Evolutionary conservation across 92 coral and sea anemone species (phyloP).

Genomic region (Porites evermanni): DNA sequence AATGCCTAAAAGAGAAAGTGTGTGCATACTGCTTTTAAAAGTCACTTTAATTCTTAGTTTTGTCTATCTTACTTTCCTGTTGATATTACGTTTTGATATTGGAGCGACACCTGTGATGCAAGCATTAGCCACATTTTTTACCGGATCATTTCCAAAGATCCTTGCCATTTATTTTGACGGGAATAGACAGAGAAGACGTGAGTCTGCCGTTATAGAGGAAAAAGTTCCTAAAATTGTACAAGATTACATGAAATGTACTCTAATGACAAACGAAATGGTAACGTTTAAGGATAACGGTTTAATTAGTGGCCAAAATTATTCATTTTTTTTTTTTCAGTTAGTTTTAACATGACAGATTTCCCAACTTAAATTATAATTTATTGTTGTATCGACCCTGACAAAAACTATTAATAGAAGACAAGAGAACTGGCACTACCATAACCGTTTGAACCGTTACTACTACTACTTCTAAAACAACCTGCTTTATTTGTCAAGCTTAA

Average conservation of each 20-base stretch:
- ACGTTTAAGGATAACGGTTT: too few species aligned
- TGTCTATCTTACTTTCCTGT: slow-evolving; percentile 16
- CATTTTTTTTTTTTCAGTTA: too few species aligned
- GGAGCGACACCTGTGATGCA: slow-evolving; percentile 17
- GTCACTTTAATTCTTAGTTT: not conserved
- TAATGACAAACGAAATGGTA: too few species aligned
- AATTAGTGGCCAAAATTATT: too few species aligned
- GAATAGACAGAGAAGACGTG: not conserved
- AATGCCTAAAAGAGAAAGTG: slow-evolving; percentile 26
- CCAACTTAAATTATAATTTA: too few species aligned
- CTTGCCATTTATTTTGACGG: slow-evolving; percentile 8
- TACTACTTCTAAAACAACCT: too few species aligned
- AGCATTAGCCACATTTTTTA: slow-evolving; percentile 4
- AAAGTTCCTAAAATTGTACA: not conserved
- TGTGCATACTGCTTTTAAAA: slow-evolving; percentile 31
- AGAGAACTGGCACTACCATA: too few species aligned
- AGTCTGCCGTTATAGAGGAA: not conserved
- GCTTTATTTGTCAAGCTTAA: too few species aligned
- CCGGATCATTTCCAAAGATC: slow-evolving; percentile 40
- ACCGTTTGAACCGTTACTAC: too few species aligned
- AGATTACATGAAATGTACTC: not conserved
- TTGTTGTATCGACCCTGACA: too few species aligned
- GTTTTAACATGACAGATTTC: too few species aligned
- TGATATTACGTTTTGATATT: not conserved
- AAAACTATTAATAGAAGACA: too few species aligned